These are phyloP conservation scores for Unio pictorum DNA, from an alignment of 2,888 invertebrate species.

Conservation along the genomic window DNA sequence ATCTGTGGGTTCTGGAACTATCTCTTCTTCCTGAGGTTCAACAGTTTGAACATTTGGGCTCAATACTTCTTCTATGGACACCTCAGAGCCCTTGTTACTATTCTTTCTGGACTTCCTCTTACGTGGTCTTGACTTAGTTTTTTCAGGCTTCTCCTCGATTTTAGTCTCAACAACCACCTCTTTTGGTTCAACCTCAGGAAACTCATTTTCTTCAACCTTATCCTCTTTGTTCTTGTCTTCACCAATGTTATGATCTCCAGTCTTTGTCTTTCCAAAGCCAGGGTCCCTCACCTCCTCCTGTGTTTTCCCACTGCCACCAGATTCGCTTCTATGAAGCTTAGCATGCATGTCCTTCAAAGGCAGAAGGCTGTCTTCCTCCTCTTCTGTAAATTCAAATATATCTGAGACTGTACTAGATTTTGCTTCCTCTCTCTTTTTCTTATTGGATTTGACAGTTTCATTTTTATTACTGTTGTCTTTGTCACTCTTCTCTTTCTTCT, in stretches of 20 bases:
- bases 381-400: constrained; percentile 41
- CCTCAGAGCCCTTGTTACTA: constrained; percentile 17
- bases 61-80: constrained; percentile 1
- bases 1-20: constrained; percentile 4
- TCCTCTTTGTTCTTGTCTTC: constrained; percentile 17
- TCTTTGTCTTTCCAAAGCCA: constrained; percentile 18
- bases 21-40: background rate
- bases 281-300: constrained; percentile 20
- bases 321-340: constrained; percentile 16
- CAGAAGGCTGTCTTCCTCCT: constrained; percentile 29
- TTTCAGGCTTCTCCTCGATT: constrained; percentile 20
- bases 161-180: constrained; percentile 32
- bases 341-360: constrained; percentile 33
- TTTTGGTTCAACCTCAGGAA: constrained; percentile 33
- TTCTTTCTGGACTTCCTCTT: constrained; percentile 25
- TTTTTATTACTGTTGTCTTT: constrained; percentile 36
- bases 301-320: constrained; percentile 12
- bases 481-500: constrained; percentile 35
- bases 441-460: constrained; percentile 34
- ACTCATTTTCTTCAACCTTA: constrained; percentile 31
- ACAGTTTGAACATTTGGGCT: background rate
- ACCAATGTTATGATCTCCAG: constrained; percentile 30
- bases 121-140: constrained; percentile 19
- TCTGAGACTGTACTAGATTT: constrained; percentile 17
- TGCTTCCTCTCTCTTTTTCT: constrained; percentile 3